phyloP scores from a whole-genome alignment of 2,797 vertebrate genomes.

The Sebastes taczanowskii region DNA sequence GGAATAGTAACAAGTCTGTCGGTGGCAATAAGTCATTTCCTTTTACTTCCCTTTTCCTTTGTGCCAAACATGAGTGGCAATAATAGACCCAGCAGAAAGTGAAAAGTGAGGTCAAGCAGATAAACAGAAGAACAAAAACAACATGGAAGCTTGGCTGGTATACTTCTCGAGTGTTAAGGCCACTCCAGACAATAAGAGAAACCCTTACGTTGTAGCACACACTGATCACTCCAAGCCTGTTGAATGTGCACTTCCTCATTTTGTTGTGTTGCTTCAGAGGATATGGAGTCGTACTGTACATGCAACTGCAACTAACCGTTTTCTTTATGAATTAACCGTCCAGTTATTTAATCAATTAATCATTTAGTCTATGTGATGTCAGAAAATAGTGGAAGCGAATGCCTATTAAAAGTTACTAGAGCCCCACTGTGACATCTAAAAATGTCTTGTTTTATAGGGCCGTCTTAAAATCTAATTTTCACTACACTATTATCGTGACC shows the following conservation, averaged over 20 bases:
- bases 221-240: not conserved
- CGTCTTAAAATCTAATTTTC: no score
- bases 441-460: not conserved
- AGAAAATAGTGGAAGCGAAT: not conserved
- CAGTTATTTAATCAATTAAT: not conserved
- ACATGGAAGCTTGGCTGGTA: not conserved
- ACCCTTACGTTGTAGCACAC: not conserved
- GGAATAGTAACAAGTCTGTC: not conserved
- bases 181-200: not conserved
- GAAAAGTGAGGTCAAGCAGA: constrained; percentile 12
- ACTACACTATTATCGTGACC: no score
- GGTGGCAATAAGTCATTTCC: not conserved
- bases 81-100: not conserved
- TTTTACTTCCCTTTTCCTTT: not conserved
- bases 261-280: not conserved
- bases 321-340: not conserved
- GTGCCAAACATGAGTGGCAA: not conserved
- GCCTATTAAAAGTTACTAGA: not conserved
- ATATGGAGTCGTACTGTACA: not conserved
- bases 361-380: not conserved
- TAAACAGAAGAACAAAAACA: not conserved
- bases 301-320: not conserved
- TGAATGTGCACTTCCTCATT: constrained; percentile 20
- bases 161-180: not conserved
- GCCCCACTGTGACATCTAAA: not conserved